Conservation (phyloP, 2,888 invertebrate genomes). For the Drosophila mercatorum region DNA sequence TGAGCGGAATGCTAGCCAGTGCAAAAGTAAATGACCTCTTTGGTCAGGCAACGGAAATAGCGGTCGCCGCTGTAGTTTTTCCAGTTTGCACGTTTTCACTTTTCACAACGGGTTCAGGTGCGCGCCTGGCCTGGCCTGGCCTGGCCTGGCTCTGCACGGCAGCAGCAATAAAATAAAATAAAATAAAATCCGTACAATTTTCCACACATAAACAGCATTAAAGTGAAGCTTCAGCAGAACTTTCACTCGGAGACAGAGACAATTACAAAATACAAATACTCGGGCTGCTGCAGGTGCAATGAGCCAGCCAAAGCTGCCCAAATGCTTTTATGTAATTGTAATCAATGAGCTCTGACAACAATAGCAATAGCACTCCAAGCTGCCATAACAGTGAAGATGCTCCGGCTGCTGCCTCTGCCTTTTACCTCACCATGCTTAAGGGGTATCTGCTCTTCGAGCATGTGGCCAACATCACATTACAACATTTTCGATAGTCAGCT, state of each 20-base stretch:
- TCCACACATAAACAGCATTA: conserved; percentile 33
- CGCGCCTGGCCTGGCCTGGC: neutral
- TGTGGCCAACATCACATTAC: conserved; percentile 51
- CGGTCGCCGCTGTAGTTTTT: conserved; percentile 62
- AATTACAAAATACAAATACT: conserved; percentile 6
- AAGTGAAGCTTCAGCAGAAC: conserved; percentile 49
- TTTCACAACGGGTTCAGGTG: conserved; percentile 68
- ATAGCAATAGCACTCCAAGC: conserved; percentile 27
- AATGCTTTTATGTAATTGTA: conserved; percentile 68
- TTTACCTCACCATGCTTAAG: neutral
- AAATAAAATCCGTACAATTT: conserved; percentile 56
- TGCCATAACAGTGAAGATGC: conserved; percentile 10
- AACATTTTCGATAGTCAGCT: conserved; percentile 47
- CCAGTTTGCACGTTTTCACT: conserved; percentile 76
- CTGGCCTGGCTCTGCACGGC: neutral
- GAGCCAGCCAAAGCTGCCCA: conserved; percentile 62
- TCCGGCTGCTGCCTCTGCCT: neutral
- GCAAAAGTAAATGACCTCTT: conserved; percentile 73
- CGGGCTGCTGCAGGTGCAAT: conserved; percentile 55
- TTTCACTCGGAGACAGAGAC: conserved; percentile 54
- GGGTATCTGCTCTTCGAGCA: conserved; percentile 5
- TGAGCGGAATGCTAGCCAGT: conserved; percentile 14
- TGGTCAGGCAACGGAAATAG: conserved; percentile 56
- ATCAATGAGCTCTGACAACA: conserved; percentile 58
- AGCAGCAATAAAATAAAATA: conserved; percentile 13